Conservation (phyloP, 2,113 vertebrate genomes). For the Eptesicus fuscus region DNA sequence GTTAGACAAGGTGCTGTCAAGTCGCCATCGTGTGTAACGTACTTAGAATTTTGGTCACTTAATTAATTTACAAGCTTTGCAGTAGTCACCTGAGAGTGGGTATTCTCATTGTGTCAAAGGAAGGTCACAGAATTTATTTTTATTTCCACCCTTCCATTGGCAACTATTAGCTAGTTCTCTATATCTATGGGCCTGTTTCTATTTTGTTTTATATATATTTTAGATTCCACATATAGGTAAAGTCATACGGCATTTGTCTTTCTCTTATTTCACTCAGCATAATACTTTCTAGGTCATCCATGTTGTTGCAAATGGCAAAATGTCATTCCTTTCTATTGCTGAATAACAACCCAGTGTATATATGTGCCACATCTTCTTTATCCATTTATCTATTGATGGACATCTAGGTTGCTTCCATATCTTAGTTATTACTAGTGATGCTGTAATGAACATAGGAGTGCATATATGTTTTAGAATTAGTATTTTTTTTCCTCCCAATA, state of each 20-base stretch:
- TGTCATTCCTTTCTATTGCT: background rate
- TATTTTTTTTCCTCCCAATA: background rate
- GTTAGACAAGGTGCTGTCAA: background rate
- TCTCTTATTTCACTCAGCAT: background rate
- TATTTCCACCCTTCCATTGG: background rate
- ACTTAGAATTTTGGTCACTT: background rate
- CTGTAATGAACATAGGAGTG: background rate
- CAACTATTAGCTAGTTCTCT: background rate
- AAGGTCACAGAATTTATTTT: background rate
- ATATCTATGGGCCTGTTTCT: background rate
- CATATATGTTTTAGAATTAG: background rate
- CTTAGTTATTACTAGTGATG: background rate
- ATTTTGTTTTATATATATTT: background rate
- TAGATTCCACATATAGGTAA: background rate
- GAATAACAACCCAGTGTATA: background rate
- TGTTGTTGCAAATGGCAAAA: background rate
- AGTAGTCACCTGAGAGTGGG: background rate
- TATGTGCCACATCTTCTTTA: background rate
- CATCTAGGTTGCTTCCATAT: background rate
- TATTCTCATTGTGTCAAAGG: background rate
- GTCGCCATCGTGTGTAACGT: background rate
- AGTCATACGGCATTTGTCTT: background rate
- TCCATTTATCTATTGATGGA: background rate
- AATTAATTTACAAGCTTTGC: background rate
- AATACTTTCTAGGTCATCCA: background rate